phyloP scores from a whole-genome alignment of 2,888 invertebrate genomes.

The Ptilodon capucinus region DNA sequence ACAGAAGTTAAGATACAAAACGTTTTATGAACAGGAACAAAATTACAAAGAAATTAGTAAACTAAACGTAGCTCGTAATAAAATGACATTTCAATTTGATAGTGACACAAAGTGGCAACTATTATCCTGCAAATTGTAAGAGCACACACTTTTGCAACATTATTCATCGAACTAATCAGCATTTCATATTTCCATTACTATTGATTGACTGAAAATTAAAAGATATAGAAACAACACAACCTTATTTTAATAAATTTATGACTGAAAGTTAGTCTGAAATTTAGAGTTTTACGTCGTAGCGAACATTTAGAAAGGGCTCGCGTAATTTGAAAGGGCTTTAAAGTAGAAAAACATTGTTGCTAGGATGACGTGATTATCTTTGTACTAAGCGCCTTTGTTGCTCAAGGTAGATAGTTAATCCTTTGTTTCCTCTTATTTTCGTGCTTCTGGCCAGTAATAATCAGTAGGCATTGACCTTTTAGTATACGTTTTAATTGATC shows the following conservation, averaged over 20 bases:
- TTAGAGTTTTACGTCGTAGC: background rate
- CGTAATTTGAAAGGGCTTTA: constrained; percentile 1
- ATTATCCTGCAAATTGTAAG: constrained; percentile 12
- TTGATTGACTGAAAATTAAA: background rate
- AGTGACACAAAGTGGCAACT: constrained; percentile 10
- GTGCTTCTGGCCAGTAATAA: background rate
- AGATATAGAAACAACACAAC: background rate
- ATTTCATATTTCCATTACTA: background rate
- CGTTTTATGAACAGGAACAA: background rate
- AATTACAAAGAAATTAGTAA: background rate
- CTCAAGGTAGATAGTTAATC: constrained; percentile 14
- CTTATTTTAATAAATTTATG: constrained; percentile 10
- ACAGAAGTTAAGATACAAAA: background rate
- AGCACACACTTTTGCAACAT: constrained; percentile 2
- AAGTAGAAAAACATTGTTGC: background rate
- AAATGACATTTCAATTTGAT: too few species aligned
- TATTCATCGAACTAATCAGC: background rate
- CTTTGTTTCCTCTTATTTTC: constrained; percentile 4
- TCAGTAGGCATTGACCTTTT: background rate
- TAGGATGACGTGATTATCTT: constrained; percentile 36
- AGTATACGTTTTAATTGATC: constrained; percentile 1
- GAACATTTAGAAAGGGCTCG: constrained; percentile 5
- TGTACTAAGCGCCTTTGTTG: too few species aligned
- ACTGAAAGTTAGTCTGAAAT: constrained; percentile 17
- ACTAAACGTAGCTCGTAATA: background rate